phyloP scores from a whole-genome alignment of 2,113 vertebrate species.

The Pyrgilauda ruficollis region DNA sequence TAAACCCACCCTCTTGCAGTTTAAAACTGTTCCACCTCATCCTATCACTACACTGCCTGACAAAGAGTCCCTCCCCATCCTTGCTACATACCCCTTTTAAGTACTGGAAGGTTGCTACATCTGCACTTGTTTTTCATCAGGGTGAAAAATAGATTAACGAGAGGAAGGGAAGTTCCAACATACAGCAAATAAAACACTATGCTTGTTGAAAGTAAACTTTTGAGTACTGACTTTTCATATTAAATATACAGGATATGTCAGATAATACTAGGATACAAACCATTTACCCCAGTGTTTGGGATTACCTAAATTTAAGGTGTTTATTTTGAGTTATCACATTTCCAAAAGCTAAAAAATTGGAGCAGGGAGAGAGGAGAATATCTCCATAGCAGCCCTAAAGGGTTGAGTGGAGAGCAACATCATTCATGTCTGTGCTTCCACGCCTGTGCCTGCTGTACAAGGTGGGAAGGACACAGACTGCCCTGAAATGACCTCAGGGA shows the following conservation, averaged over 20 bases:
- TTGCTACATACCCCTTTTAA: not conserved
- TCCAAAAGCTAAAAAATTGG: not conserved
- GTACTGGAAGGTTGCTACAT: not conserved
- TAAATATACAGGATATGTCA: not conserved
- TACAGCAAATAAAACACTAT: not conserved
- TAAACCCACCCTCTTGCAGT: not conserved
- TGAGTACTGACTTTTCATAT: not conserved
- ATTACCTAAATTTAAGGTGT: not conserved
- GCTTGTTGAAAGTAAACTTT: not conserved
- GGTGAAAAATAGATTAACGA: not conserved
- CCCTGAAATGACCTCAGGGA: not conserved
- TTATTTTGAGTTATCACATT: not conserved
- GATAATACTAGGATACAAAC: not conserved
- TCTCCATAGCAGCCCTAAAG: not conserved
- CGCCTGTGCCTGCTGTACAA: not conserved
- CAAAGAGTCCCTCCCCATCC: not conserved
- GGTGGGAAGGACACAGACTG: not conserved
- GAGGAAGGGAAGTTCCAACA: not conserved
- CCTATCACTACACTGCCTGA: not conserved
- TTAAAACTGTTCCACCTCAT: not conserved
- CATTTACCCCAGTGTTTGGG: not conserved
- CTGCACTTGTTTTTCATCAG: not conserved
- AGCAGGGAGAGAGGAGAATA: not conserved
- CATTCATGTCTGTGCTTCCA: not conserved
- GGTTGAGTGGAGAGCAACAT: accelerated